These are phyloP conservation scores for Halcyon malimbica DNA, from an alignment of 2,113 vertebrate species.

Conservation along the genomic window DNA sequence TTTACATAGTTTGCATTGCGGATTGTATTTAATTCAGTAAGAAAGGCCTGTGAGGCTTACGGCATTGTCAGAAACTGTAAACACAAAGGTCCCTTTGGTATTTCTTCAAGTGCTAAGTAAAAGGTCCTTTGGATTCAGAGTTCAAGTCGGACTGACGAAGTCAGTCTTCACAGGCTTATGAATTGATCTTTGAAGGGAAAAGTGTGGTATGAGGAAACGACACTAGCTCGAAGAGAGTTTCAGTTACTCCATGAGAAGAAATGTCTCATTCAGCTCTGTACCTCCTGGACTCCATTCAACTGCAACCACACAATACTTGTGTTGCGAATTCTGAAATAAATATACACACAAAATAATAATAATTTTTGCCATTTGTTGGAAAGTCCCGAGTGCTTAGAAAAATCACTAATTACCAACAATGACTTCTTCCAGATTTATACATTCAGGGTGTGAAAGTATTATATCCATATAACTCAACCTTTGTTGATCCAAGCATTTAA, in stretches of 20 bases:
- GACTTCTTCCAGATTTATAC: background rate
- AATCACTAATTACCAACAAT: background rate
- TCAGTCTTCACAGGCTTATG: background rate
- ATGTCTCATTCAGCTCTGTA: background rate
- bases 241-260: background rate
- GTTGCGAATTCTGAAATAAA: background rate
- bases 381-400: background rate
- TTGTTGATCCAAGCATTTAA: background rate
- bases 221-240: background rate
- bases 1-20: constrained; percentile 41
- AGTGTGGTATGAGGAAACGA: background rate
- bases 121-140: background rate
- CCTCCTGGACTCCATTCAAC: background rate
- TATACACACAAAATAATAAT: background rate
- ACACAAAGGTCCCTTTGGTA: constrained; percentile 44
- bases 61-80: background rate
- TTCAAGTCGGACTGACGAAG: background rate
- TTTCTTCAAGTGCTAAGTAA: constrained; percentile 42
- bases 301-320: background rate
- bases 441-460: background rate
- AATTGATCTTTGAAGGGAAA: background rate
- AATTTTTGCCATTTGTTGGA: background rate
- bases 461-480: background rate
- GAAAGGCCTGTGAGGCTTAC: constrained; percentile 27
- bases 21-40: constrained; percentile 58